Conservation (phyloP, 2,797 vertebrate genomes). For the Sandelia bainsii region DNA sequence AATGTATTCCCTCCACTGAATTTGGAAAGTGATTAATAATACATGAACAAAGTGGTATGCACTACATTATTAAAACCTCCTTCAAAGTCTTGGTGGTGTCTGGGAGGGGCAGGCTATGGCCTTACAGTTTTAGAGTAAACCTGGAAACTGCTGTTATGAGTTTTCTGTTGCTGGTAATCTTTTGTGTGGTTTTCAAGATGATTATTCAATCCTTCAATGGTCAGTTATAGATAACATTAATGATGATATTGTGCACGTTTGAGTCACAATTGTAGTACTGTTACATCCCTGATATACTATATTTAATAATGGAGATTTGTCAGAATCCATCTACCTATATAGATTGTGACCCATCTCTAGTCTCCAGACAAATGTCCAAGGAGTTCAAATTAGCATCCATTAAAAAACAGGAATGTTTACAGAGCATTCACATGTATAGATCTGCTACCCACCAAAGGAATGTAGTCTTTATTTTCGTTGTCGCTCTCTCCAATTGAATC, state of each 20-base stretch:
- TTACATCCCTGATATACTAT: no score
- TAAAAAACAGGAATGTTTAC: constrained; percentile 13
- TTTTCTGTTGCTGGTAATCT: neutral
- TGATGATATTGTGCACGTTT: no score
- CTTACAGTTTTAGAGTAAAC: neutral
- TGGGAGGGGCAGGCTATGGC: no score
- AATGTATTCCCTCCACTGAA: neutral
- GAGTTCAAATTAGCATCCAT: constrained; percentile 22
- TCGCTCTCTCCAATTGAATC: constrained; percentile 84
- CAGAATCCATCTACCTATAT: no score
- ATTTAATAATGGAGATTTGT: no score
- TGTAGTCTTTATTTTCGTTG: constrained; percentile 90
- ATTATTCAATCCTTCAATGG: no score
- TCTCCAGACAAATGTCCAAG: constrained; percentile 14
- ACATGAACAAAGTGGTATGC: neutral
- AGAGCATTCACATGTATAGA: constrained; percentile 16
- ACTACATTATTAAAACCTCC: constrained; percentile 22
- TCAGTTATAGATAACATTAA: no score
- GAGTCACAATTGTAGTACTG: no score
- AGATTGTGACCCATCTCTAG: no score
- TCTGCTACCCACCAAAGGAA: constrained; percentile 89
- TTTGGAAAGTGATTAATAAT: constrained; percentile 18
- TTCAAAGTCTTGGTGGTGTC: neutral
- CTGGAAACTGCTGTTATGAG: no score
- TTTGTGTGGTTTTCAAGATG: no score